Evolutionary conservation across 2,797 vertebrate genomes (phyloP).

Genomic region (Falco rusticolus): DNA sequence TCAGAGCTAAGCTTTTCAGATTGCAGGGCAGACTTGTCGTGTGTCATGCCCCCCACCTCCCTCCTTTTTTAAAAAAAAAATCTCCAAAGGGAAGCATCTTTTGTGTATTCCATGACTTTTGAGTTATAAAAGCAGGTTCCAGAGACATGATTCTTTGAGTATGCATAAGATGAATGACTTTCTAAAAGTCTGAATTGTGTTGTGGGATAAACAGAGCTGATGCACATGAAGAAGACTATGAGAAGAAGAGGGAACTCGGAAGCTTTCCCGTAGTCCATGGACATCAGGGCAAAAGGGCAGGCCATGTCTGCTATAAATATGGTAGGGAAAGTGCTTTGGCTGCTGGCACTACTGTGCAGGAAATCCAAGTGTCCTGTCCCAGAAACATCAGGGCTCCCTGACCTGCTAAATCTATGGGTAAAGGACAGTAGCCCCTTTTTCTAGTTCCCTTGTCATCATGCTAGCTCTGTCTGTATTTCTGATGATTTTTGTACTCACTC

Average conservation of each 20-base stretch:
- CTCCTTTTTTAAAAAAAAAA: too few relatives aligned
- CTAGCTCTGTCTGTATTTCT: not conserved
- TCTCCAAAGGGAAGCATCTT: not conserved
- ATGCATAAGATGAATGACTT: not conserved
- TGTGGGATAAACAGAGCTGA: not conserved
- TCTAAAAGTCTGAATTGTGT: not conserved
- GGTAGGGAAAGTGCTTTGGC: not conserved
- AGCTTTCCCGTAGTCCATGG: not conserved
- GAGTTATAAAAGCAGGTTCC: not conserved
- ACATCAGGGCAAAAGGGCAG: not conserved
- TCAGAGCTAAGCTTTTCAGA: not conserved
- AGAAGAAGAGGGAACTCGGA: not conserved
- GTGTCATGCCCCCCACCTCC: too few relatives aligned
- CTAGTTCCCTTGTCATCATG: not conserved
- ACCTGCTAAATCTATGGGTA: not conserved
- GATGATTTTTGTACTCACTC: not conserved
- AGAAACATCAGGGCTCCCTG: not conserved
- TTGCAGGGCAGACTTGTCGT: not conserved
- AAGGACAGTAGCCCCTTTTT: not conserved
- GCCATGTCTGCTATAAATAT: not conserved
- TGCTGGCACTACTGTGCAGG: not conserved
- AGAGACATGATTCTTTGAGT: not conserved
- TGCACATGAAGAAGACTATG: not conserved
- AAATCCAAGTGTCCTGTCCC: not conserved
- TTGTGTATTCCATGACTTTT: not conserved